These are phyloP conservation scores for Globicephala melas DNA, from an alignment of 2,113 vertebrate species.

Conservation along the genomic window DNA sequence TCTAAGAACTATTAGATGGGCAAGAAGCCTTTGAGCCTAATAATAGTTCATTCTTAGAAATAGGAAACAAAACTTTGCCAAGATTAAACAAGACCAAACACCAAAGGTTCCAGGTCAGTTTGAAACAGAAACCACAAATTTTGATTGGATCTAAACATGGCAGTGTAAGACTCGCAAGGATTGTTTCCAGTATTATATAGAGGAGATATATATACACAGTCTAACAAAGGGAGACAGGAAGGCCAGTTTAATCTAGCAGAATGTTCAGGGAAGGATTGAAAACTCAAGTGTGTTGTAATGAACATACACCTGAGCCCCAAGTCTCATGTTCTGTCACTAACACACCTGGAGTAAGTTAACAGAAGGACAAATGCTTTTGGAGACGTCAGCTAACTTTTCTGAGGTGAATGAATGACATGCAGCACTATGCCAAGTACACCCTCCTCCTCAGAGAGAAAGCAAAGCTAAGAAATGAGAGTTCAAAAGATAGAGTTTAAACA, in stretches of 20 bases:
- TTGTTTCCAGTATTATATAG: constrained; percentile 16
- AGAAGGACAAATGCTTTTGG: not conserved
- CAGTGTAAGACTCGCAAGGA: not conserved
- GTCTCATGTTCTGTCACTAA: not conserved
- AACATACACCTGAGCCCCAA: not conserved
- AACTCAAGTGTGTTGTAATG: not conserved
- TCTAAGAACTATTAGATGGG: constrained; percentile 70
- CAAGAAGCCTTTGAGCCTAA: constrained; percentile 48
- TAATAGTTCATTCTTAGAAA: constrained; percentile 69
- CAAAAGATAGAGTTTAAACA: not conserved
- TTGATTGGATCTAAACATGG: constrained; percentile 65
- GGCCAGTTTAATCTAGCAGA: constrained; percentile 45
- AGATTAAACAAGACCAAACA: constrained; percentile 62
- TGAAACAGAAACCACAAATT: constrained; percentile 70
- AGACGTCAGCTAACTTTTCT: not conserved
- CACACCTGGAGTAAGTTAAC: not conserved
- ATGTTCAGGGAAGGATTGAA: constrained; percentile 18
- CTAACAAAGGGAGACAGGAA: constrained; percentile 18
- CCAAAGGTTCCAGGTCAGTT: constrained; percentile 58
- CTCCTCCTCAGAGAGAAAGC: not conserved
- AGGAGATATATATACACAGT: not conserved
- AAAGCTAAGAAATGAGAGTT: not conserved
- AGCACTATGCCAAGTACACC: not conserved
- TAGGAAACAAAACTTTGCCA: constrained; percentile 64
- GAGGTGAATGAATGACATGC: not conserved